Evolutionary conservation across 2,888 invertebrate genomes (phyloP).

Genomic region (Spodoptera exigua): DNA sequence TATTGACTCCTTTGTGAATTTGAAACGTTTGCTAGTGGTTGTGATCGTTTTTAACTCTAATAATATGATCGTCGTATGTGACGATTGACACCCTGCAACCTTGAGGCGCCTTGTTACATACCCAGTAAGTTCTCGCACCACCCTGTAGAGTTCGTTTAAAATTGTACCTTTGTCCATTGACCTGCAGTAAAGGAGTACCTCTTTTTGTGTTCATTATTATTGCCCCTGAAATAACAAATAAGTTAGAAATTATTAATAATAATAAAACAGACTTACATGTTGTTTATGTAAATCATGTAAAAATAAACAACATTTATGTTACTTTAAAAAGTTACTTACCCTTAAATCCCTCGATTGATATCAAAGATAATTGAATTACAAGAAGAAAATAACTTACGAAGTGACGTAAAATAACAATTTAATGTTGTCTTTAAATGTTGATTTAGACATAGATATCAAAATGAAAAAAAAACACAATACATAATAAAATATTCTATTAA

Average conservation of each 20-base stretch:
- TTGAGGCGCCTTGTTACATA: conserved; percentile 54
- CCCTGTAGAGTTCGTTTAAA: conserved; percentile 38
- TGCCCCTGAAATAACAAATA: conserved; percentile 28
- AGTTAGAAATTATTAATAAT: too few relatives aligned
- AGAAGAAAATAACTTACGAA: too few relatives aligned
- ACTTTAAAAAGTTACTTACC: too few relatives aligned
- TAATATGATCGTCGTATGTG: conserved; percentile 60
- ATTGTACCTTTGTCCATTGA: conserved; percentile 47
- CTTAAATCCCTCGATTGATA: too few relatives aligned
- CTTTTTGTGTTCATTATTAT: conserved; percentile 44
- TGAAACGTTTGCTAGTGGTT: conserved; percentile 47
- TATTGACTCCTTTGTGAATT: too few relatives aligned
- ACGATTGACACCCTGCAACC: conserved; percentile 65
- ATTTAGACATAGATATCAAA: too few relatives aligned
- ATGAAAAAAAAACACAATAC: not conserved
- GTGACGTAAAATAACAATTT: too few relatives aligned
- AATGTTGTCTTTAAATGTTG: too few relatives aligned
- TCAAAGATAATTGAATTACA: too few relatives aligned
- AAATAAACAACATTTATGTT: too few relatives aligned
- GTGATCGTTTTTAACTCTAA: conserved; percentile 58
- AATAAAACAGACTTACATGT: too few relatives aligned
- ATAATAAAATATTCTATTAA: conserved; percentile 14
- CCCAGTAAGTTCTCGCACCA: conserved; percentile 51
- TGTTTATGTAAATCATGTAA: too few relatives aligned
- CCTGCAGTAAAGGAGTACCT: conserved; percentile 51